These are phyloP conservation scores for Chrysolina oricalcia DNA, from an alignment of 2,888 invertebrate species.

Conservation along the genomic window DNA sequence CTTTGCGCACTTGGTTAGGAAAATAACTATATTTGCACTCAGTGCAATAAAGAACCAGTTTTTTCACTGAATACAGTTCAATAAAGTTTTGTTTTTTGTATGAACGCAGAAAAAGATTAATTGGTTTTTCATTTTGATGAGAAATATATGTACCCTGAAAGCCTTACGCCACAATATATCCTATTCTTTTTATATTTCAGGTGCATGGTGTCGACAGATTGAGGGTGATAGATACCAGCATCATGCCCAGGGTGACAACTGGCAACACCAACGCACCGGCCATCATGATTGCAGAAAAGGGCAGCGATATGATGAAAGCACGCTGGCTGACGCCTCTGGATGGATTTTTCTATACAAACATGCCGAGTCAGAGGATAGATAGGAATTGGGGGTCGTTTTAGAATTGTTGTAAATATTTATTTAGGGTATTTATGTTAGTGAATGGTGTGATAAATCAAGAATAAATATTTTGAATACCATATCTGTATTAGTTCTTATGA, in stretches of 20 bases:
- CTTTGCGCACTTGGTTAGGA: too few relatives aligned
- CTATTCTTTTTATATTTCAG: constrained; percentile 60
- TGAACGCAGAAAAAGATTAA: too few relatives aligned
- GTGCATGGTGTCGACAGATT: constrained; percentile 79
- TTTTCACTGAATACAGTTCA: too few relatives aligned
- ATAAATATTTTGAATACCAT: constrained; percentile 20
- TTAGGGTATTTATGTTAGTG: constrained; percentile 34
- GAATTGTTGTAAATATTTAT: constrained; percentile 36
- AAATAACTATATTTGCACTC: too few relatives aligned
- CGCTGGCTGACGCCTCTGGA: constrained; percentile 74
- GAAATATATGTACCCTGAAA: too few relatives aligned
- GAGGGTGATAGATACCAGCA: constrained; percentile 81
- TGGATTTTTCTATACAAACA: constrained; percentile 67
- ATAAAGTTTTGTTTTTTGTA: too few relatives aligned
- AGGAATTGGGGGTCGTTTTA: constrained; percentile 66
- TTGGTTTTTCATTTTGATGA: too few relatives aligned
- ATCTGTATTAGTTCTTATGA: background rate
- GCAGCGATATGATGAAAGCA: constrained; percentile 78
- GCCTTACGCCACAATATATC: too few relatives aligned
- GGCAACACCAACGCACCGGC: constrained; percentile 82
- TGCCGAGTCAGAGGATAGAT: constrained; percentile 65
- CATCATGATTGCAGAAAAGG: constrained; percentile 81
- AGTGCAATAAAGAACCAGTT: too few relatives aligned
- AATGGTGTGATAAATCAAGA: background rate
- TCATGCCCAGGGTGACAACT: constrained; percentile 79